Evolutionary conservation across 1,140 invertebrate species (phyloP).

Genomic region (Drosophila oshimai): DNA sequence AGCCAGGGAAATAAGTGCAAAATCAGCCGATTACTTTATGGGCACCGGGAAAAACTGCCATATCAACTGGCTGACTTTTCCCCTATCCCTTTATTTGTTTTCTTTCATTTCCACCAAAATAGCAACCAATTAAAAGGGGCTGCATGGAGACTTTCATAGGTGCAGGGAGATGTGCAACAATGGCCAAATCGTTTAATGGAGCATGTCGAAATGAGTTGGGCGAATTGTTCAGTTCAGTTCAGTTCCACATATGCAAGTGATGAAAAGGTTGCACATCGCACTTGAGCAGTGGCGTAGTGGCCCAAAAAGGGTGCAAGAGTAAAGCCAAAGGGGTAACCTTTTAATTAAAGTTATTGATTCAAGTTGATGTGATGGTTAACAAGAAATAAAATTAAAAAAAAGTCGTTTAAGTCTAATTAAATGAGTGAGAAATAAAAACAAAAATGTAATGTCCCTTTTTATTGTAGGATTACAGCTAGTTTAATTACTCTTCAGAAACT

Average conservation of each 20-base stretch:
- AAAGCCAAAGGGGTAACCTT: background rate
- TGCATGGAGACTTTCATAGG: constrained; percentile 18
- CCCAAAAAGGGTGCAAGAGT: background rate
- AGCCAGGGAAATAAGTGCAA: constrained; percentile 42
- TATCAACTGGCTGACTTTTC: constrained; percentile 9
- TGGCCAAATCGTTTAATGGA: constrained; percentile 77
- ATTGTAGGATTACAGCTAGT: too few relatives aligned
- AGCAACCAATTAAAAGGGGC: constrained; percentile 48
- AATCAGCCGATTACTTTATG: constrained; percentile 35
- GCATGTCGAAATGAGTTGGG: constrained; percentile 63
- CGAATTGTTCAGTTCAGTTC: constrained; percentile 41
- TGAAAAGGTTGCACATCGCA: constrained; percentile 49
- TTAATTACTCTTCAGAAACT: background rate
- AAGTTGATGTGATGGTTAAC: too few relatives aligned
- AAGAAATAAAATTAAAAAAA: too few relatives aligned
- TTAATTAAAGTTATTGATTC: too few relatives aligned
- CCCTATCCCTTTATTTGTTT: constrained; percentile 11
- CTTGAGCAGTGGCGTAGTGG: constrained; percentile 17
- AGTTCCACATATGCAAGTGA: constrained; percentile 12
- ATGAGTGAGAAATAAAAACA: too few relatives aligned
- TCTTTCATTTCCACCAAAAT: constrained; percentile 33
- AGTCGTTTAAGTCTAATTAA: too few relatives aligned
- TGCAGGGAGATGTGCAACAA: constrained; percentile 62
- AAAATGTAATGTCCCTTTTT: too few relatives aligned
- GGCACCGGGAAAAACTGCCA: constrained; percentile 40